Evolutionary conservation across 2,113 vertebrate species (phyloP).

Genomic region (Psettodes erumei): DNA sequence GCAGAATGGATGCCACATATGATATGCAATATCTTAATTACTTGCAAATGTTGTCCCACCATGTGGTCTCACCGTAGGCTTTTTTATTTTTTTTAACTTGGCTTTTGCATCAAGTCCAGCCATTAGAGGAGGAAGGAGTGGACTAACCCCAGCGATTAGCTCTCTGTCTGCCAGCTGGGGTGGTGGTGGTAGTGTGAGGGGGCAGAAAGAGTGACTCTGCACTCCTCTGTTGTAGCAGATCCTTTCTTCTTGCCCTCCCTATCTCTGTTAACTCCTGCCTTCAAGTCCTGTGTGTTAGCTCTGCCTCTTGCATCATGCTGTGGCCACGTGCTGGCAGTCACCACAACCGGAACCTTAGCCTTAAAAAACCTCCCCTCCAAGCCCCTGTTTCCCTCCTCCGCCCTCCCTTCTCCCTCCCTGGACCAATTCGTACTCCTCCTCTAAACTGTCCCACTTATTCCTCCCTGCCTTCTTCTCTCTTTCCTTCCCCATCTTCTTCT

Average conservation of each 20-base stretch:
- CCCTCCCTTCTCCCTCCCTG: background rate
- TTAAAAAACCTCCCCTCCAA: slow-evolving; percentile 4
- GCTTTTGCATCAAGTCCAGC: background rate
- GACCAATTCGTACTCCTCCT: background rate
- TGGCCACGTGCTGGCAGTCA: slow-evolving; percentile 51
- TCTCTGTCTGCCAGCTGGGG: slow-evolving; percentile 22
- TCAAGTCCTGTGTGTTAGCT: slow-evolving; percentile 34
- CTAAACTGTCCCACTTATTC: slow-evolving; percentile 44
- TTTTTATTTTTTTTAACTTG: too few species aligned
- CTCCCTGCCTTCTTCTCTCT: background rate
- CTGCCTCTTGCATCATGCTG: slow-evolving; percentile 58
- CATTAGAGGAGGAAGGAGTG: slow-evolving; percentile 17
- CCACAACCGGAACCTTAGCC: slow-evolving; percentile 69
- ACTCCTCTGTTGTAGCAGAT: slow-evolving; percentile 40
- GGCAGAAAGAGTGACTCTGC: slow-evolving; percentile 13
- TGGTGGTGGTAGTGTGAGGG: slow-evolving; percentile 5
- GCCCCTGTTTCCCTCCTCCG: background rate
- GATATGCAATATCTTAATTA: slow-evolving; percentile 75
- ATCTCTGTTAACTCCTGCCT: slow-evolving; percentile 4
- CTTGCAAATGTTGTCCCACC: slow-evolving; percentile 50
- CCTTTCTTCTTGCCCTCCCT: background rate
- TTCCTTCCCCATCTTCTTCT: background rate
- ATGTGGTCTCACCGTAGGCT: slow-evolving; percentile 54
- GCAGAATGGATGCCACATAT: slow-evolving; percentile 62
- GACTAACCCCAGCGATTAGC: slow-evolving; percentile 32